Conservation (phyloP, 2,888 invertebrate species). For the Mythimna loreyi region DNA sequence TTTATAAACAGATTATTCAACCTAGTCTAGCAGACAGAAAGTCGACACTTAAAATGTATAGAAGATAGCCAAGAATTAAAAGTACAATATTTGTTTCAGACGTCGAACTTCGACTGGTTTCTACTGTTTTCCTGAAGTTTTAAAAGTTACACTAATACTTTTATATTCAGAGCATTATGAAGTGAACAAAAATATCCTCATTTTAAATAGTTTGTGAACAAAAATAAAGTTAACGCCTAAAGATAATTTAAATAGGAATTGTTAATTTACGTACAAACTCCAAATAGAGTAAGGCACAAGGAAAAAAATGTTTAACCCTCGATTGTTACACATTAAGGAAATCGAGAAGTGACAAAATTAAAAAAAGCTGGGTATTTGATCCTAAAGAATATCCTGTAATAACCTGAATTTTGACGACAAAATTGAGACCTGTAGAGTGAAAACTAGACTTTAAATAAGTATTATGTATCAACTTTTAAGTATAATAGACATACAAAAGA, state of each 20-base stretch:
- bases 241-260: background rate
- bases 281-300: background rate
- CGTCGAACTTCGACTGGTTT: background rate
- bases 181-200: no score
- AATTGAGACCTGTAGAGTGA: no score
- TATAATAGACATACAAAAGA: no score
- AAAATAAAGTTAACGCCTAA: no score
- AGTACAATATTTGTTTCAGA: background rate
- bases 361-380: background rate
- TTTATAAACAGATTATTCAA: conserved; percentile 25
- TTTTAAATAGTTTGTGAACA: no score
- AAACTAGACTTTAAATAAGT: no score
- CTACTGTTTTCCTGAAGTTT: background rate
- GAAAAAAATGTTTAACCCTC: background rate
- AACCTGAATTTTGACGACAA: no score
- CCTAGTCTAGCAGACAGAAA: conserved; percentile 18
- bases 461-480: no score
- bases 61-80: conserved; percentile 3
- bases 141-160: no score
- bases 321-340: background rate
- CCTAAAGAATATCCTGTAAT: no score
- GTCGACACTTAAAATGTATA: background rate
- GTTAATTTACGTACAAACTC: background rate
- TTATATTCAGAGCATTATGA: background rate
- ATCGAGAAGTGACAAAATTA: background rate